phyloP scores from a whole-genome alignment of 1,140 invertebrate species.

The Bursaphelenchus mucronatus region DNA sequence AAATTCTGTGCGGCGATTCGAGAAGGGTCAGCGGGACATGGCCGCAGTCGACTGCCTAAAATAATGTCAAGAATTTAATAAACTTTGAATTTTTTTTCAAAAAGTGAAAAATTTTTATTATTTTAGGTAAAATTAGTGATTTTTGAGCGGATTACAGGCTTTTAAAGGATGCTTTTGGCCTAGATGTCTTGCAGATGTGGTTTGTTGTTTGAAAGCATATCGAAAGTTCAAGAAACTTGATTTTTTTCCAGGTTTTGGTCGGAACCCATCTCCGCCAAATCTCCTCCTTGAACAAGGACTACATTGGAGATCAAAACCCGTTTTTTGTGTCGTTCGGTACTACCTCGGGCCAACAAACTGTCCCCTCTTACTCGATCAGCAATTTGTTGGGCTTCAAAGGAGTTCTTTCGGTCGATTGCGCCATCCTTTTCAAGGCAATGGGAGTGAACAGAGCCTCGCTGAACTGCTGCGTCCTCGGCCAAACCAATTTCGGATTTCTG shows the following conservation, averaged over 20 bases:
- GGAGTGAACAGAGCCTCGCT: conserved; percentile 38
- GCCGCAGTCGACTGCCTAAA: too few species aligned
- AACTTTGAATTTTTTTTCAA: too few species aligned
- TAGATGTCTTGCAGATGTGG: too few species aligned
- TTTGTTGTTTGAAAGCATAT: too few species aligned
- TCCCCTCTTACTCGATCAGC: conserved; percentile 17
- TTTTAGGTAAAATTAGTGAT: too few species aligned
- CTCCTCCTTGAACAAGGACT: conserved; percentile 8
- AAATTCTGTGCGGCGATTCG: too few species aligned
- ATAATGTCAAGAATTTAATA: too few species aligned
- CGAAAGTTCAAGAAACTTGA: too few species aligned
- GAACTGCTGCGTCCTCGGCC: conserved; percentile 28
- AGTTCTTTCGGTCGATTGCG: conserved; percentile 21
- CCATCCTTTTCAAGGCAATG: conserved; percentile 33
- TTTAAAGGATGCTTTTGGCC: too few species aligned
- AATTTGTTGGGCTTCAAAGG: conserved; percentile 44
- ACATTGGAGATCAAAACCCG: background rate
- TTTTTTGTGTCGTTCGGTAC: conserved; percentile 16
- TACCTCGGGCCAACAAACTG: background rate
- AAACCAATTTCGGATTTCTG: conserved; percentile 30
- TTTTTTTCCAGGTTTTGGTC: conserved; percentile 12
- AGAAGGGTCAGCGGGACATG: too few species aligned
- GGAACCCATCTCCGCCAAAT: conserved; percentile 3
- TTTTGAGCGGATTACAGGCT: too few species aligned
- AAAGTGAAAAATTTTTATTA: too few species aligned